Percentiles rank a stretch among this genome's conserved stretches.
These are phyloP conservation scores for Microcebus lehilahytsara DNA, from an alignment of 2,113 vertebrate species.

Conservation along the genomic window DNA sequence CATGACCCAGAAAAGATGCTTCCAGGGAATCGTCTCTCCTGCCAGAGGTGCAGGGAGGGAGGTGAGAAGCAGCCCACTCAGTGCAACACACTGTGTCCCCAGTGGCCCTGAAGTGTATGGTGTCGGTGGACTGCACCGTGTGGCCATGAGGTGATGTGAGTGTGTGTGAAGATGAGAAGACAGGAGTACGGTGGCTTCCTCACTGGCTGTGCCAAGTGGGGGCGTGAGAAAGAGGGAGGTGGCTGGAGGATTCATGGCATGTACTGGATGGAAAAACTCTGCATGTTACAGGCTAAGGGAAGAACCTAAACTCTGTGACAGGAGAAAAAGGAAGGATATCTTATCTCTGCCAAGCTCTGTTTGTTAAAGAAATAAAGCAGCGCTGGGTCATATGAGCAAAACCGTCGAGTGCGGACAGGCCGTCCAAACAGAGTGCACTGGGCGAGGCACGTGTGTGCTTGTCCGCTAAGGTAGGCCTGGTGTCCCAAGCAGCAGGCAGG, in stretches of 20 bases:
- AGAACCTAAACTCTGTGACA: background rate
- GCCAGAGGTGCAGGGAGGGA: background rate
- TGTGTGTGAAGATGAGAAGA: background rate
- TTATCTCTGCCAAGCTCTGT: background rate
- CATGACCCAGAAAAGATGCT: background rate
- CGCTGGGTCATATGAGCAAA: background rate
- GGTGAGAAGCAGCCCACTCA: background rate
- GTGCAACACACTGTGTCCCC: background rate
- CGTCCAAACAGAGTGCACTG: fast-evolving
- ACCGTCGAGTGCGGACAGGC: too few species aligned
- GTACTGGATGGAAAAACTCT: background rate
- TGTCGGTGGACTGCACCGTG: background rate
- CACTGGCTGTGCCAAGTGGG: background rate
- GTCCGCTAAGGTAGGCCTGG: background rate
- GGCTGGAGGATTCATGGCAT: too few species aligned
- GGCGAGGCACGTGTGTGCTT: background rate
- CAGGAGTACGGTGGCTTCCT: fast-evolving
- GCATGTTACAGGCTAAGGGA: fast-evolving
- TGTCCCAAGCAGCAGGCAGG: background rate
- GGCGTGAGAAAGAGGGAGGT: background rate
- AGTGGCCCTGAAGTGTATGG: fast-evolving
- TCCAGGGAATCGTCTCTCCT: background rate
- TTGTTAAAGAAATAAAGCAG: background rate
- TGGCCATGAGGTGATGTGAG: background rate
- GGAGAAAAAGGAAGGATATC: background rate